Base-by-base conservation (phyloP, 2,888 invertebrate genomes). In the Eueremaeus valkanovi region DNA sequence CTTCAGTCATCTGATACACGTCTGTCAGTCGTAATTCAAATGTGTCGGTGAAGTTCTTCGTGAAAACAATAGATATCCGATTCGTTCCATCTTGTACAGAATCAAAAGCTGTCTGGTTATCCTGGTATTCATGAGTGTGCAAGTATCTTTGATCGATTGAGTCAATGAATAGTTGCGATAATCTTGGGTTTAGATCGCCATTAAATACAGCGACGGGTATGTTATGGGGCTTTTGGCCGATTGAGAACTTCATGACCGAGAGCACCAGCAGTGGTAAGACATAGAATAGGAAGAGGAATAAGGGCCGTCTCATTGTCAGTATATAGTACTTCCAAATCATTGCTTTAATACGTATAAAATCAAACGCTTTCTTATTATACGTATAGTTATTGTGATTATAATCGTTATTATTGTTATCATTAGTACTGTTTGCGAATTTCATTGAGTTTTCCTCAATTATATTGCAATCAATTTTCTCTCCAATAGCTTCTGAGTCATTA, bases 271-370 rank as follows among this genome's bases (percentile, higher is more conserved):
- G 45, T 13, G 75, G 75, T 24, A 75, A 31, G 9, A 55, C 18
- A 27, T 75, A 70, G 33, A 75, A 75, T 18, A 75, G 24, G 0
- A 75, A 11, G 3, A 75, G 21, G 27, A 24, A 31, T n/a, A 70
- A 33, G 11, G 75, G 75, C 33, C 70, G 70, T 40, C 75, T 55
- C 21, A 49, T 16, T 3, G 70, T 70, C 18, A 68, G 51, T 8
- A 75, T 75, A 24, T 27, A 75, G 40, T 70, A 70, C 33, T 75
- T 75, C 75, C 70, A 70, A 1, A 75, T 16, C 75, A 75, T 72
- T 27, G 75, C 70, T n/a, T 75, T 70, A 9, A 75, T 21, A 8
- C 75, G 70, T 36, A 72, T 70, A 1, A 16, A 16, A 27, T 70
- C 70, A 49, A 75, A 33, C 29, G n/a, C 9, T 74, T 74, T 74